Evolutionary conservation across 1,140 invertebrate genomes (phyloP).

Genomic region (Grapholita molesta): DNA sequence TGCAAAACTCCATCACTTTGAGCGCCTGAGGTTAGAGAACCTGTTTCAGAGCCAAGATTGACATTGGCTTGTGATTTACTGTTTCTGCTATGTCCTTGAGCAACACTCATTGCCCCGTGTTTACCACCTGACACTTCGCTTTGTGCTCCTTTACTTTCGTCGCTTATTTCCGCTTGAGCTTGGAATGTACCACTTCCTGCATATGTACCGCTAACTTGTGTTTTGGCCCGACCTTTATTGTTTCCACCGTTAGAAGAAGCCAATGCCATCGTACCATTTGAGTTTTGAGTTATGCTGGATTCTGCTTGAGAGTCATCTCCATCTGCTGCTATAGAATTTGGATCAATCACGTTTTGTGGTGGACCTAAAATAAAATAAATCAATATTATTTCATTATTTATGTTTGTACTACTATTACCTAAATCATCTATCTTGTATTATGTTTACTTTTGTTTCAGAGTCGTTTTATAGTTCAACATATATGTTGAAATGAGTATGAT

Average conservation of each 20-base stretch:
- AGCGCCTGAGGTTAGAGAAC: slow-evolving; percentile 84
- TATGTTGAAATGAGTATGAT: too few relatives aligned
- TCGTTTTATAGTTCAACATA: too few relatives aligned
- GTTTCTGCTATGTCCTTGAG: slow-evolving; percentile 85
- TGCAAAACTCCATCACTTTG: slow-evolving; percentile 87
- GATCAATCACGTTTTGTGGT: slow-evolving; percentile 63
- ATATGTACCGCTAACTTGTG: slow-evolving; percentile 88
- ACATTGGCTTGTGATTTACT: slow-evolving; percentile 89
- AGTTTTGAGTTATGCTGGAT: slow-evolving; percentile 82
- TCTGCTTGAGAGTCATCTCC: slow-evolving; percentile 87
- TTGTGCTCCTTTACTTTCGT: slow-evolving; percentile 85
- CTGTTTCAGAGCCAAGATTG: slow-evolving; percentile 84
- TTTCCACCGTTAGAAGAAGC: slow-evolving; percentile 87
- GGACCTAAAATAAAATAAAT: slow-evolving; percentile 38
- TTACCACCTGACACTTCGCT: slow-evolving; percentile 85
- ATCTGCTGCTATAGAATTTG: slow-evolving; percentile 44
- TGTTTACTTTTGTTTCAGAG: too few relatives aligned
- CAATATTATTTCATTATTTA: too few relatives aligned
- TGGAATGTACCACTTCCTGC: slow-evolving; percentile 87
- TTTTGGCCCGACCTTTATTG: slow-evolving; percentile 85
- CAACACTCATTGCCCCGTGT: slow-evolving; percentile 85
- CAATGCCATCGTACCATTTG: slow-evolving; percentile 84
- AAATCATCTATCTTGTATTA: too few relatives aligned
- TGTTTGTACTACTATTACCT: too few relatives aligned
- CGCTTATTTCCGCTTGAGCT: slow-evolving; percentile 88